Evolutionary conservation across 1,140 invertebrate species (phyloP).

Genomic region (Drosophila teissieri): DNA sequence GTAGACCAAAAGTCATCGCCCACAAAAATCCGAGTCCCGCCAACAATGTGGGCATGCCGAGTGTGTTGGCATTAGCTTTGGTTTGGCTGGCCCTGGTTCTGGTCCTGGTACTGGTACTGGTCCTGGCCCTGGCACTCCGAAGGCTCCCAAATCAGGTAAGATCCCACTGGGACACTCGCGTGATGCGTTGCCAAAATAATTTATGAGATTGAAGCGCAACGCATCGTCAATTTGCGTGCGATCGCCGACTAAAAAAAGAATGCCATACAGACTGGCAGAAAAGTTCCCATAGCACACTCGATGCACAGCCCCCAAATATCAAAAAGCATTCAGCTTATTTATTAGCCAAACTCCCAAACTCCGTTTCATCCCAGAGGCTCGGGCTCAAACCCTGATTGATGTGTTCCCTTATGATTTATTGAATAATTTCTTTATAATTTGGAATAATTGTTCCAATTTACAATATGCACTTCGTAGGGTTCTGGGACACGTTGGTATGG

Average conservation of each 20-base stretch:
- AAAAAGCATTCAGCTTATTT: conserved; percentile 42
- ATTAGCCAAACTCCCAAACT: conserved; percentile 39
- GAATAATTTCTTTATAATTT: conserved; percentile 41
- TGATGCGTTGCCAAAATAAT: conserved; percentile 84
- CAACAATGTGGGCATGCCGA: conserved; percentile 60
- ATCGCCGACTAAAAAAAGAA: conserved; percentile 31
- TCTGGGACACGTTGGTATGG: not conserved
- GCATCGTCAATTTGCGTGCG: conserved; percentile 81
- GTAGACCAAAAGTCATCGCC: conserved; percentile 79
- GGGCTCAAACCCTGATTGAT: conserved; percentile 23
- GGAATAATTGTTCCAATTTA: conserved; percentile 46
- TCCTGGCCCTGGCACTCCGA: conserved; percentile 15
- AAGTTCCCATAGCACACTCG: conserved; percentile 49
- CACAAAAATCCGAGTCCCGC: conserved; percentile 74
- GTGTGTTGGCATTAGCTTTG: conserved; percentile 72
- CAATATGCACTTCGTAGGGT: conserved; percentile 4
- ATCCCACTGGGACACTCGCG: conserved; percentile 69
- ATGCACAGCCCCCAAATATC: conserved; percentile 32
- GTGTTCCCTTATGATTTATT: conserved; percentile 40
- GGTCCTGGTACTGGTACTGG: no score
- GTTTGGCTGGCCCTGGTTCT: conserved; percentile 2
- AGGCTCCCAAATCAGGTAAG: conserved; percentile 70
- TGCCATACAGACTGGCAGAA: conserved; percentile 40
- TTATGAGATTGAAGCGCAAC: conserved; percentile 79
- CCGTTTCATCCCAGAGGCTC: conserved; percentile 5